Conservation (phyloP, 2,888 invertebrate genomes). For the Laspeyria flexula region DNA sequence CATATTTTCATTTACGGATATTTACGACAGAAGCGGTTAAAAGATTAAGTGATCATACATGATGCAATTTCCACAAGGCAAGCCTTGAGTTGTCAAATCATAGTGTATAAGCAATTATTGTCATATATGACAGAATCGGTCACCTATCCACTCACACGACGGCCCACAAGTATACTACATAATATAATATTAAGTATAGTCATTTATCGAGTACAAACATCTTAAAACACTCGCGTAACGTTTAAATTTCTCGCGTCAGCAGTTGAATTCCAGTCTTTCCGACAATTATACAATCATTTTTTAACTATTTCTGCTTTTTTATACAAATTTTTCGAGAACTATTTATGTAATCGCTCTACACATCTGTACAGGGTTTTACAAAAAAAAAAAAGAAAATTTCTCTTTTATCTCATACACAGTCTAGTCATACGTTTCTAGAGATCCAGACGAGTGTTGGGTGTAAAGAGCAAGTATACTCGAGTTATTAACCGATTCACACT, state of each 20-base stretch:
- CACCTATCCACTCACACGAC: slow-evolving; percentile 4
- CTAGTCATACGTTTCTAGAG: slow-evolving; percentile 34
- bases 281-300: slow-evolving; percentile 16
- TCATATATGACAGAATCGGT: slow-evolving; percentile 13
- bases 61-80: too few relatives aligned
- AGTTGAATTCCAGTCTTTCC: slow-evolving; percentile 19
- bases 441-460: slow-evolving; percentile 31
- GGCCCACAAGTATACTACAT: slow-evolving; percentile 12
- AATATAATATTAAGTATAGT: slow-evolving; percentile 11
- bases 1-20: too few relatives aligned
- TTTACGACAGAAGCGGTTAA: too few relatives aligned
- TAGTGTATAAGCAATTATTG: neutral
- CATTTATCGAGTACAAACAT: slow-evolving; percentile 5
- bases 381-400: slow-evolving; percentile 16
- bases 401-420: slow-evolving; percentile 12
- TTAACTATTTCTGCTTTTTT: slow-evolving; percentile 8
- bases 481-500: neutral
- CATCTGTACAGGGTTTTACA: slow-evolving; percentile 38
- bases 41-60: too few relatives aligned
- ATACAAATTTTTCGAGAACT: slow-evolving; percentile 10
- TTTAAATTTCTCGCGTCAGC: slow-evolving; percentile 5
- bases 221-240: slow-evolving; percentile 8
- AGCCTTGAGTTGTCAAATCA: neutral
- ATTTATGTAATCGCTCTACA: slow-evolving; percentile 6
- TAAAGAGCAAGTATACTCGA: slow-evolving; percentile 11